phyloP scores from a whole-genome alignment of 2,797 vertebrate genomes.

The Mico argentatus region DNA sequence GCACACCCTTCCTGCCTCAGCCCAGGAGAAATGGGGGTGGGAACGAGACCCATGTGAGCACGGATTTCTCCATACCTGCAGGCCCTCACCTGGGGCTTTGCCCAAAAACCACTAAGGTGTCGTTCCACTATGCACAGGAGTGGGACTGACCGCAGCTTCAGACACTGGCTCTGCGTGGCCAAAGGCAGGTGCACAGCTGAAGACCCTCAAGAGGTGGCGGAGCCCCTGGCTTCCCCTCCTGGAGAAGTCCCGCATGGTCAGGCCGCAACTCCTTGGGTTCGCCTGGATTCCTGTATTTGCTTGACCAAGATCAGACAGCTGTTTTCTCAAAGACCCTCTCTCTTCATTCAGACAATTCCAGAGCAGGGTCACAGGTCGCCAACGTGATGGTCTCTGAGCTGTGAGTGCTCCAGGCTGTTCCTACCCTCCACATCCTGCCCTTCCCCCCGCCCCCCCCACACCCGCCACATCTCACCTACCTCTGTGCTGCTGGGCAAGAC shows the following conservation, averaged over 20 bases:
- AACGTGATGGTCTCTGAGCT: fast-evolving
- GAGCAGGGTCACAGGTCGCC: not conserved
- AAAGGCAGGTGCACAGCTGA: not conserved
- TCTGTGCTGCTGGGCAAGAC: not conserved
- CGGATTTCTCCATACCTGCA: not conserved
- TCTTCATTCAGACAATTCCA: constrained; percentile 77
- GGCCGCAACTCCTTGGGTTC: fast-evolving
- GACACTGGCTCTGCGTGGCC: not conserved
- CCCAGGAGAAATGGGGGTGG: not conserved
- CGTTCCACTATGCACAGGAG: not conserved
- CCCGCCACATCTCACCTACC: not conserved
- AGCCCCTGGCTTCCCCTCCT: not conserved
- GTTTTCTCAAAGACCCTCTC: constrained; percentile 80
- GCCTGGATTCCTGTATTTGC: constrained; percentile 68
- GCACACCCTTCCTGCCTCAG: not conserved
- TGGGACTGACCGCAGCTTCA: not conserved
- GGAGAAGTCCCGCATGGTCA: constrained; percentile 77
- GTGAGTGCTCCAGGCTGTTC: fast-evolving
- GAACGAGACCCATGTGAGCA: fast-evolving
- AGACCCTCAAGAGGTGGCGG: no score
- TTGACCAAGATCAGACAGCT: constrained; percentile 84
- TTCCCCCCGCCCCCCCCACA: not conserved
- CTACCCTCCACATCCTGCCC: not conserved
- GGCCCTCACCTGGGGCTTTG: not conserved
- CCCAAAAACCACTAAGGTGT: not conserved